Evolutionary conservation across 2,888 invertebrate species (phyloP).

Genomic region (Salticus scenicus): DNA sequence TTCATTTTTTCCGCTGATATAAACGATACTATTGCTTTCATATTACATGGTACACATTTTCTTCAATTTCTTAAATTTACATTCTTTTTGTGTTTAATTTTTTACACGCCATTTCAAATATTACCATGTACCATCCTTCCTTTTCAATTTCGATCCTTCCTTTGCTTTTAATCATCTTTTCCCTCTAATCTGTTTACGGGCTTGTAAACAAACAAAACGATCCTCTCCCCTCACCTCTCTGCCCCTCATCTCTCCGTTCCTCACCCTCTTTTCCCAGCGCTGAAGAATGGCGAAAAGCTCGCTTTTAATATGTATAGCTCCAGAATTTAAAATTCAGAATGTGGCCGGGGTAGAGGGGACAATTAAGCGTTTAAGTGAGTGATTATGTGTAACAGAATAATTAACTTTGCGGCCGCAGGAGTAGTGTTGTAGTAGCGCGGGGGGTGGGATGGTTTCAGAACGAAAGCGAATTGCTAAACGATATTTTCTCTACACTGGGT

Average conservation of each 20-base stretch:
- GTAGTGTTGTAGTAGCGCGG: neutral
- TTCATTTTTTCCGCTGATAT: too few species aligned
- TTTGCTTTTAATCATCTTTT: neutral
- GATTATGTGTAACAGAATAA: slow-evolving; percentile 12
- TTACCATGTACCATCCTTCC: too few species aligned
- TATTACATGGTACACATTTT: too few species aligned
- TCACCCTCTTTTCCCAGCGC: neutral
- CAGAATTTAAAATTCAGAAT: slow-evolving; percentile 1
- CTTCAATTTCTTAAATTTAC: too few species aligned
- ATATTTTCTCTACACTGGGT: too few species aligned
- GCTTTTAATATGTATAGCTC: neutral
- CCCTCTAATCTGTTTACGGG: slow-evolving; percentile 5
- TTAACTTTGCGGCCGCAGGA: neutral
- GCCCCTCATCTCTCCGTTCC: neutral
- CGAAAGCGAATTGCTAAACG: too few species aligned
- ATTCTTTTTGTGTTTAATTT: too few species aligned
- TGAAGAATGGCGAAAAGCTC: neutral
- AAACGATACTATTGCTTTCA: too few species aligned
- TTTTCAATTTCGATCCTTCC: neutral
- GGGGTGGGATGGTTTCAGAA: too few species aligned
- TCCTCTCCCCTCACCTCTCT: neutral
- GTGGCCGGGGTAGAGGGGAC: neutral
- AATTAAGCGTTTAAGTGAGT: slow-evolving; percentile 17
- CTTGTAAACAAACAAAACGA: slow-evolving; percentile 13
- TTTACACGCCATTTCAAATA: too few species aligned